Base-by-base conservation (phyloP, 2,888 invertebrate genomes). In the Leptopilina drosophilae region DNA sequence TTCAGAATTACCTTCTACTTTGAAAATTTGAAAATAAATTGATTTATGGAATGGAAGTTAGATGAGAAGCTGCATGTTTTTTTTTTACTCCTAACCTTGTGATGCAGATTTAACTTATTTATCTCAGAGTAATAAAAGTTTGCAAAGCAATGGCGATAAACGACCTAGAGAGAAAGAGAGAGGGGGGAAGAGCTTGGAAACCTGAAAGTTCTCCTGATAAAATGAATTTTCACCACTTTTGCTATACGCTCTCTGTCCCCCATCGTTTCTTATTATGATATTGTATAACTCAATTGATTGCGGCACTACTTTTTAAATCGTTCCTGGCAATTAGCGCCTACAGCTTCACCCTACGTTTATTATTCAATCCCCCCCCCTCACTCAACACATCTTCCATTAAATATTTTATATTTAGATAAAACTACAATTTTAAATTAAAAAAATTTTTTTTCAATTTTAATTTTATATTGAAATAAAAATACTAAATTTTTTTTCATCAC, bases 81-180 rank as follows among this genome's bases (percentile, higher is more conserved):
- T 53, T 53, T 56, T 5, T 12, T 20, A 20, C 42, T 26, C 56
- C 9, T 56, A 33, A 56, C 53, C 53, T 5, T 33, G 53, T 73
- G 56, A 73, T 73, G 33, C 69, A 33, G 53, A 73, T 73, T 73
- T 56, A 26, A 73, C 56, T 73, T 56, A 73, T 73, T 73, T 73
- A 73, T 73, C 69, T 56, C 11, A 69, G 53, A 26, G 69, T 56
- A 56, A 73, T 73, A 73, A 73, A 73, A 73, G 73, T 73, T 53
- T 73, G 69, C 69, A 33, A 73, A 53, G 69, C 69, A 73, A 56
- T 73, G 33, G 69, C 69, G 69, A 73, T 73, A 73, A 73, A 56
- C 53, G 69, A 73, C 53, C 20, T 20, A 20, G 20, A 20, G 20
- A 4, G 69, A 8, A 7, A 53, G 53, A 4, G 69, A 8, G 14